These are phyloP conservation scores for Cyanoliseus patagonus DNA, from an alignment of 2,113 vertebrate species.

Conservation along the genomic window DNA sequence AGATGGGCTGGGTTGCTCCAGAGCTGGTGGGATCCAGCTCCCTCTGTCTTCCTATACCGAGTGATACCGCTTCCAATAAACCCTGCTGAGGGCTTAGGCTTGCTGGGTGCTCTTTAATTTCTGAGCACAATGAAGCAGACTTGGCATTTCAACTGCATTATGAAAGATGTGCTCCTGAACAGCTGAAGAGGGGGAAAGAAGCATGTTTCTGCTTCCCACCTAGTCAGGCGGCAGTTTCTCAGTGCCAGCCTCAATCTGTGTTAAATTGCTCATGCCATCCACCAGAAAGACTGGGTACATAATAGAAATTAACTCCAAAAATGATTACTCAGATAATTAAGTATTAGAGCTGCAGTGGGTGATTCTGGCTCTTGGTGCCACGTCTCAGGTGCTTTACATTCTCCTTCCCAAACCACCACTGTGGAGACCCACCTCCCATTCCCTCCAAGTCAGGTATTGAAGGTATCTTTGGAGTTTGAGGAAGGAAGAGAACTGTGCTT, in stretches of 20 bases:
- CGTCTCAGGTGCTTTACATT: background rate
- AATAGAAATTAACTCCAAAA: background rate
- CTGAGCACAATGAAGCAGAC: background rate
- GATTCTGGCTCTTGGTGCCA: background rate
- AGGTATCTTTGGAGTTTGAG: background rate
- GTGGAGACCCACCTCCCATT: background rate
- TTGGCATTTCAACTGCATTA: background rate
- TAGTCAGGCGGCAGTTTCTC: conserved; percentile 7
- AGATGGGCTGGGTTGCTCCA: background rate
- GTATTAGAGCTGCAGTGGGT: background rate
- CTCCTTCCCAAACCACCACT: background rate
- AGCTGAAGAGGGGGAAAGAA: background rate
- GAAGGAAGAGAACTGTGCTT: background rate
- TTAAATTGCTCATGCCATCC: conserved; percentile 2
- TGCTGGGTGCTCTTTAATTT: background rate
- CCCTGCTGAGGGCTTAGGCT: background rate
- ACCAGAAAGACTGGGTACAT: background rate
- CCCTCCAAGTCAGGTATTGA: fast-evolving
- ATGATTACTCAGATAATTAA: background rate
- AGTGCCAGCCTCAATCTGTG: conserved; percentile 1
- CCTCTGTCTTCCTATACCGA: fast-evolving
- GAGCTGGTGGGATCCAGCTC: background rate
- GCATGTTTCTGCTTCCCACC: background rate
- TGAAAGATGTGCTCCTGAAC: background rate
- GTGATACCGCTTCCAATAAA: background rate